These are phyloP conservation scores for Peucedramus taeniatus DNA, from an alignment of 2,113 vertebrate species.

Conservation along the genomic window DNA sequence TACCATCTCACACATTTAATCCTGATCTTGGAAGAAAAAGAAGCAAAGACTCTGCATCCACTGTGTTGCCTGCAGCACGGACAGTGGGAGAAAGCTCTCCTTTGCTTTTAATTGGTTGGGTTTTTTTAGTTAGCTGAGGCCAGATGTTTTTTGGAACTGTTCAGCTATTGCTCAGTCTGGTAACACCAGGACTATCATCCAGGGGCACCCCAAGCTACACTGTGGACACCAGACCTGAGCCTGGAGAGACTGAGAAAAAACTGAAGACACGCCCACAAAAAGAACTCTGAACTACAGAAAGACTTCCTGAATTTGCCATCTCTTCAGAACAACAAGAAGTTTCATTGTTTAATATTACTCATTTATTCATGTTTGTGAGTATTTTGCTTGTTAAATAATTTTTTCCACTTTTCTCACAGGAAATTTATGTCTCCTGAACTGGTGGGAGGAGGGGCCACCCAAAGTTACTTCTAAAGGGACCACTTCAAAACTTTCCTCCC, in stretches of 20 bases:
- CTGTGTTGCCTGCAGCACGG: neutral
- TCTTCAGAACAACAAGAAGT: neutral
- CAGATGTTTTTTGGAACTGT: neutral
- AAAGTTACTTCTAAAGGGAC: neutral
- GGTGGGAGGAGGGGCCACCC: neutral
- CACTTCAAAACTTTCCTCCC: neutral
- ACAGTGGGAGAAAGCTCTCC: neutral
- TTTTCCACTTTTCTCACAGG: neutral
- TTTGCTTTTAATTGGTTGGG: neutral
- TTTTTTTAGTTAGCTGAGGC: neutral
- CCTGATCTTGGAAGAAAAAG: neutral
- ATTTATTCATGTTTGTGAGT: neutral
- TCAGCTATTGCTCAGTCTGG: neutral
- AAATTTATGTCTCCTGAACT: neutral
- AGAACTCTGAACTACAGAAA: neutral
- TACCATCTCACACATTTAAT: neutral
- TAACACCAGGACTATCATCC: neutral
- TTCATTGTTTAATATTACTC: neutral
- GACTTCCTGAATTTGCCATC: neutral
- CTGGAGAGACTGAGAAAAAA: neutral
- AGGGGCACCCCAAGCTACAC: neutral
- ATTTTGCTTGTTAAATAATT: neutral
- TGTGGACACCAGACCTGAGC: accelerated
- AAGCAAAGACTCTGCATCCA: neutral
- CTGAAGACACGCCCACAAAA: neutral